These are phyloP conservation scores for Tipula confusa DNA, from an alignment of 2,888 invertebrate genomes.

Conservation along the genomic window DNA sequence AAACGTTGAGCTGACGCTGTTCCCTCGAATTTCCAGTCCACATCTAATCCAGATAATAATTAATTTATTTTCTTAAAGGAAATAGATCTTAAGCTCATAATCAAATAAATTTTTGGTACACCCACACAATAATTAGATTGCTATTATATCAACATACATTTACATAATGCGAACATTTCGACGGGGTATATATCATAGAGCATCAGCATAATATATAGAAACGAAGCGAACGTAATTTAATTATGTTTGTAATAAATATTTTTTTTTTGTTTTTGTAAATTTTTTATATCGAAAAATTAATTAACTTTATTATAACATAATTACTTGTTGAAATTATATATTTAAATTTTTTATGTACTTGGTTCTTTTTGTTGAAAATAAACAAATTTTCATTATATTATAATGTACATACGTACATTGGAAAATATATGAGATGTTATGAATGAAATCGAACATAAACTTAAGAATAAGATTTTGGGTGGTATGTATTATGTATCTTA, in stretches of 20 bases:
- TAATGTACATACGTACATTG: no score
- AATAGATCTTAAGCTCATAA: no score
- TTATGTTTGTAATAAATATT: not conserved
- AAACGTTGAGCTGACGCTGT: no score
- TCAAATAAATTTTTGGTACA: no score
- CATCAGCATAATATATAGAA: not conserved
- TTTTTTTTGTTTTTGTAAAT: not conserved
- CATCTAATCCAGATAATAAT: no score
- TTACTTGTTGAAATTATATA: not conserved
- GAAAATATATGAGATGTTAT: no score
- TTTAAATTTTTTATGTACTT: not conserved
- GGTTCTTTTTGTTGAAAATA: not conserved
- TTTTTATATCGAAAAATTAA: not conserved
- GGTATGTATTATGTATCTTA: no score
- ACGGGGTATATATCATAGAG: not conserved
- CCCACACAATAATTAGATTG: no score
- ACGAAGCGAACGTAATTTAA: not conserved
- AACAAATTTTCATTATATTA: not conserved
- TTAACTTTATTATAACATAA: not conserved
- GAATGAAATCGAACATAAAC: no score
- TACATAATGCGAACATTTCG: not conserved
- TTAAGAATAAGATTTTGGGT: no score
- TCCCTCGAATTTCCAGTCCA: no score
- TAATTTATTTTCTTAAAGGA: no score
- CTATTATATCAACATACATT: not conserved